Evolutionary conservation across 53 echinoderm and acorn worm genomes (phyloP).

Genomic region (Echinometra lucunter): DNA sequence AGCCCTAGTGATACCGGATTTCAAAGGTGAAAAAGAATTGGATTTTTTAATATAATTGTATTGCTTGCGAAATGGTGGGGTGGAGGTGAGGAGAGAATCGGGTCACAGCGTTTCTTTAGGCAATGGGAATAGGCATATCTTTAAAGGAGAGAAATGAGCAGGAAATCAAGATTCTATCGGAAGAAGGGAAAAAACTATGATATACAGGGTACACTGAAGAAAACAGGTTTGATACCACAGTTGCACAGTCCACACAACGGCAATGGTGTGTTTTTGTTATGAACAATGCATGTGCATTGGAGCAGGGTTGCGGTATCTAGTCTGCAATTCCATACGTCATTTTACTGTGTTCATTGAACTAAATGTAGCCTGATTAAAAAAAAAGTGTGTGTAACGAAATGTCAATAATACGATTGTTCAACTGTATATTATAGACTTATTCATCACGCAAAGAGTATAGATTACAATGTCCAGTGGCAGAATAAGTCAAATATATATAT

Average conservation of each 20-base stretch:
- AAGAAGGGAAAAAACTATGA: too few relatives aligned
- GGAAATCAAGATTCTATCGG: too few relatives aligned
- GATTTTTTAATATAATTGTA: not conserved
- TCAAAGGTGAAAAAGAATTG: not conserved
- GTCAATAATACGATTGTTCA: too few relatives aligned
- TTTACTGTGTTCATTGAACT: not conserved
- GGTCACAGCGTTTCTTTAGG: not conserved
- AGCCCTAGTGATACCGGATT: not conserved
- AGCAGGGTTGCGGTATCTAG: not conserved
- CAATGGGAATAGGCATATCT: not conserved
- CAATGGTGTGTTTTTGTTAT: not conserved
- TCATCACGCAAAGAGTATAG: too few relatives aligned
- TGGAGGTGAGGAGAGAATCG: not conserved
- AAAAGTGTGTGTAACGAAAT: not conserved
- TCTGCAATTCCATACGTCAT: not conserved
- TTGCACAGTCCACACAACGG: not conserved
- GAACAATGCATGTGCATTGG: slow-evolving; percentile 7
- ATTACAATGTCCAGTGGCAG: too few relatives aligned
- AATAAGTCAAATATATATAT: too few relatives aligned
- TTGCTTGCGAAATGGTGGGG: not conserved
- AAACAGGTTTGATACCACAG: too few relatives aligned
- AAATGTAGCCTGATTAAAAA: not conserved
- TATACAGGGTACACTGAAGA: not conserved
- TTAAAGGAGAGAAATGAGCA: too few relatives aligned
- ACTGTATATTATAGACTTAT: too few relatives aligned